Conservation (phyloP, 2,113 vertebrate genomes). For the Thunnus thynnus region DNA sequence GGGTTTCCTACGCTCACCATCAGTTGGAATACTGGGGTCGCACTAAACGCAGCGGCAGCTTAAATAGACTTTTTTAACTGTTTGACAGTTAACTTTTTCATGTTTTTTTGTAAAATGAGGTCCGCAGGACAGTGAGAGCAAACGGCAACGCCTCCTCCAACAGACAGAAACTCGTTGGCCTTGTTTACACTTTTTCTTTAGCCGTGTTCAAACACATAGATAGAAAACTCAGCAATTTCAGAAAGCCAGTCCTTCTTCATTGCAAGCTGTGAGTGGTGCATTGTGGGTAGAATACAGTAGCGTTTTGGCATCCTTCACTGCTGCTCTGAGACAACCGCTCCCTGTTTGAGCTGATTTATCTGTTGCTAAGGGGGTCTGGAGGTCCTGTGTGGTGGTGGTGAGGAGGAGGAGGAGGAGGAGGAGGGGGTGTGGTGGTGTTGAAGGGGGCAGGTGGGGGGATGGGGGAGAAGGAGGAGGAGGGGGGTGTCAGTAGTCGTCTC, state of each 20-base stretch:
- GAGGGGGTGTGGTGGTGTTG: neutral
- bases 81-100: slow-evolving; percentile 40
- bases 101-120: slow-evolving; percentile 3
- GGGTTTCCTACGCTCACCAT: neutral
- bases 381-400: slow-evolving; percentile 17
- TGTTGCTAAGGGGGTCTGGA: slow-evolving; percentile 33
- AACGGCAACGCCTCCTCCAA: slow-evolving; percentile 20
- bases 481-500: slow-evolving; percentile 93
- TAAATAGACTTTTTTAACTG: slow-evolving; percentile 35
- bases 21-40: slow-evolving; percentile 41
- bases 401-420: too few relatives aligned
- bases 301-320: slow-evolving; percentile 33
- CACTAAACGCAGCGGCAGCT: slow-evolving; percentile 44
- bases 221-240: slow-evolving; percentile 11
- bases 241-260: slow-evolving; percentile 36
- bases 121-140: neutral
- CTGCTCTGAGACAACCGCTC: slow-evolving; percentile 30
- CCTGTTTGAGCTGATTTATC: slow-evolving; percentile 37
- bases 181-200: slow-evolving; percentile 8
- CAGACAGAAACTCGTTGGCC: slow-evolving; percentile 23
- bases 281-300: slow-evolving; percentile 43
- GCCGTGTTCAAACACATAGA: too few relatives aligned
- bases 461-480: neutral
- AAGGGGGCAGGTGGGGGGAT: neutral
- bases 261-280: slow-evolving; percentile 52